These are phyloP conservation scores for Jacana jacana DNA, from an alignment of 2,113 vertebrate species.

Conservation along the genomic window DNA sequence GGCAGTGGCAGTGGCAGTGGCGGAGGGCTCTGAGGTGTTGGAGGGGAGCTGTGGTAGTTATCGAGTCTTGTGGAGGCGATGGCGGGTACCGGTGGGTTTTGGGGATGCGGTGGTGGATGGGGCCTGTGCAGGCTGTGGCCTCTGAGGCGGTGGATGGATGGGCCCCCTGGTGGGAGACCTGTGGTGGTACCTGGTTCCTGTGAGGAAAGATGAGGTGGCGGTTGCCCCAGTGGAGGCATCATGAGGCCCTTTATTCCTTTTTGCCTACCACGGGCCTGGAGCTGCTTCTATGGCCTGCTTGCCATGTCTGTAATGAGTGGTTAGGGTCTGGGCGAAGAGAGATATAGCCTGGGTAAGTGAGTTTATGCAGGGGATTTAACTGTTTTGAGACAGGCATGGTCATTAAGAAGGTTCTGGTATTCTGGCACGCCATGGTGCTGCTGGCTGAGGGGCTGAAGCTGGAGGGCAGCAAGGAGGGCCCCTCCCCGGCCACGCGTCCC, in stretches of 20 bases:
- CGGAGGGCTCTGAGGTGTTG: no score
- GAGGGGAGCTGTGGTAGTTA: no score
- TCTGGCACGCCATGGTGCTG: background rate
- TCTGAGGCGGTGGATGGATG: background rate
- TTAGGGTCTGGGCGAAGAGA: background rate
- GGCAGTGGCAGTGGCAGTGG: no score
- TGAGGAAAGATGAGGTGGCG: background rate
- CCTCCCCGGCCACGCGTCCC: background rate
- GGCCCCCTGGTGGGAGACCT: background rate
- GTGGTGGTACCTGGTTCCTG: no score
- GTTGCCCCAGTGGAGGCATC: background rate
- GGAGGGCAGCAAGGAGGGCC: background rate
- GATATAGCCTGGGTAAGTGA: no score
- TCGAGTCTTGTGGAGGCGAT: no score
- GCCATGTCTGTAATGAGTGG: fast-evolving
- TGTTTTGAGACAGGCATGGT: background rate
- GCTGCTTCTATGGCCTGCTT: background rate
- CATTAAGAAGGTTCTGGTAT: background rate
- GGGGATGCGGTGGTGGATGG: no score
- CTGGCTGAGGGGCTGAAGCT: conserved; percentile 46
- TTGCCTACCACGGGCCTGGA: background rate
- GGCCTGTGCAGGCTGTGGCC: background rate
- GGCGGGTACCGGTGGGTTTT: no score
- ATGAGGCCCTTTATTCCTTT: fast-evolving
- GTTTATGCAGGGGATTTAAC: background rate